These are phyloP conservation scores for Orthonychiurus folsomi DNA, from an alignment of 2,888 invertebrate species.

Conservation along the genomic window DNA sequence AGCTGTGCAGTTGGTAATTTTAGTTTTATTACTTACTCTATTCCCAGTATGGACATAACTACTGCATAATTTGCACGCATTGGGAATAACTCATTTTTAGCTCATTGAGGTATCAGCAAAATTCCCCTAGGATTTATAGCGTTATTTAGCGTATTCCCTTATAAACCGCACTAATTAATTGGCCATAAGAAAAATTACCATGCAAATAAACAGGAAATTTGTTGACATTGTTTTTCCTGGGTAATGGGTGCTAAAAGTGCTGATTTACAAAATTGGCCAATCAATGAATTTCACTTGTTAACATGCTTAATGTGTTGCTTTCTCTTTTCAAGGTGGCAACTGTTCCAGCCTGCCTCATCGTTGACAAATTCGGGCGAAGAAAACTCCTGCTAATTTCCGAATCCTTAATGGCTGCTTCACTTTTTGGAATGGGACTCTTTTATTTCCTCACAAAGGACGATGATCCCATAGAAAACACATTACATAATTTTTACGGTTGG, in stretches of 20 bases:
- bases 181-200: no score
- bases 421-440: slow-evolving; percentile 26
- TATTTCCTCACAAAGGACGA: slow-evolving; percentile 13
- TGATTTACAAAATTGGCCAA: no score
- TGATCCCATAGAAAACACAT: slow-evolving; percentile 11
- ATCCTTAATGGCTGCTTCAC: slow-evolving; percentile 25
- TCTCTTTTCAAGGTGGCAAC: slow-evolving; percentile 27
- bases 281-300: slow-evolving; percentile 4
- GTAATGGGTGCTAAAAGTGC: no score
- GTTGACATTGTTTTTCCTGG: no score
- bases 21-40: neutral
- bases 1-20: slow-evolving; percentile 30
- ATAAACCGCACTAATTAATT: no score
- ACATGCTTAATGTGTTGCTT: neutral
- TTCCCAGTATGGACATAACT: no score
- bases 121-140: no score
- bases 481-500: slow-evolving; percentile 21
- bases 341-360: slow-evolving; percentile 33
- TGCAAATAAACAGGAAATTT: no score
- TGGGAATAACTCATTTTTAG: no score
- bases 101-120: no score
- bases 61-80: no score
- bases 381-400: slow-evolving; percentile 34
- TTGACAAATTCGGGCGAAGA: slow-evolving; percentile 33
- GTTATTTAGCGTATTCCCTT: no score